A percentile compares a stretch with the other conserved stretches of the same genome.
These are phyloP conservation scores for Coendou prehensilis DNA, from an alignment of 2,797 vertebrate species.

Conservation along the genomic window DNA sequence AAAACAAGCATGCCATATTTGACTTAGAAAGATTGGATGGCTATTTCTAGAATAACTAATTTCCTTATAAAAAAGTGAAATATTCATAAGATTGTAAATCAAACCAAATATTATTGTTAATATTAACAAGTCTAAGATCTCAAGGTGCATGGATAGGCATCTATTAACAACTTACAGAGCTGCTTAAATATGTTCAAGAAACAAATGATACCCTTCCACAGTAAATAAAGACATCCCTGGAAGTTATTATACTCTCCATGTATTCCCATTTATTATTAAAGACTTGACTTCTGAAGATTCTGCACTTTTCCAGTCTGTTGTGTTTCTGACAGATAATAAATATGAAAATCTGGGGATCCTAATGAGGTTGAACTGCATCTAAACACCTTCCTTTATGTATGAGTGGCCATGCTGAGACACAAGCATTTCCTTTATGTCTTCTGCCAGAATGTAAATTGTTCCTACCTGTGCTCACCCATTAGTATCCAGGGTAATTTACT, in stretches of 20 bases:
- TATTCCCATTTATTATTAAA: background rate
- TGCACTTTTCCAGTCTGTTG: background rate
- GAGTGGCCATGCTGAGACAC: fast-evolving
- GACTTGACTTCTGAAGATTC: background rate
- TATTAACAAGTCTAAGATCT: background rate
- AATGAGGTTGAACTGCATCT: background rate
- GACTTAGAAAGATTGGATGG: background rate
- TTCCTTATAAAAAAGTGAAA: background rate
- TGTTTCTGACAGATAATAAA: background rate
- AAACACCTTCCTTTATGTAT: background rate
- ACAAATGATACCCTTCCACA: background rate
- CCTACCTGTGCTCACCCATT: background rate
- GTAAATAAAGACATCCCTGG: background rate
- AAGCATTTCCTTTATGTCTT: background rate
- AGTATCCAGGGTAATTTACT: background rate
- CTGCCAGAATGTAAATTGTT: background rate
- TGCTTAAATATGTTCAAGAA: background rate
- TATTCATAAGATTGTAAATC: background rate
- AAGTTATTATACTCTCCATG: too few relatives aligned
- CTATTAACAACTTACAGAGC: background rate
- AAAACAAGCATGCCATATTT: background rate
- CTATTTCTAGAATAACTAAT: background rate
- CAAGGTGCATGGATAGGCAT: background rate
- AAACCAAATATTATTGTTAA: background rate
- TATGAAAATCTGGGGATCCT: background rate